These are phyloP conservation scores for Spondyliosoma cantharus DNA, from an alignment of 2,797 vertebrate species.

Conservation along the genomic window DNA sequence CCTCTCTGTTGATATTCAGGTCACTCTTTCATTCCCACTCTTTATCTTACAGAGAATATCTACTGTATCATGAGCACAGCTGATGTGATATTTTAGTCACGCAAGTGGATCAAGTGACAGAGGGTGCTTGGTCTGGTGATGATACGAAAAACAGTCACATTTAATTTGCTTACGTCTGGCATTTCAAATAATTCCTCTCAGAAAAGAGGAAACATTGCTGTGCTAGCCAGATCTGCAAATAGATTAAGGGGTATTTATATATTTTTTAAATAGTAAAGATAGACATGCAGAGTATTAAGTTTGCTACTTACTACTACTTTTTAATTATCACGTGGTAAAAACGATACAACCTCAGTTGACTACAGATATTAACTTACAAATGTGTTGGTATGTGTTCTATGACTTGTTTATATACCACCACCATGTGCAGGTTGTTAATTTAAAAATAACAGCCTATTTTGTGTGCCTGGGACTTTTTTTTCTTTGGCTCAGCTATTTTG, in stretches of 20 bases:
- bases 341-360: too few species aligned
- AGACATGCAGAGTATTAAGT: background rate
- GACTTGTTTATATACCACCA: too few species aligned
- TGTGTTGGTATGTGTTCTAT: too few species aligned
- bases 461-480: too few species aligned
- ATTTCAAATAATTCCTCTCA: constrained; percentile 51
- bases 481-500: background rate
- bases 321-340: too few species aligned
- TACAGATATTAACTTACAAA: too few species aligned
- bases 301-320: too few species aligned
- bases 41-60: constrained; percentile 59
- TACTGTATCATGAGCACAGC: constrained; percentile 54
- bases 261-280: background rate
- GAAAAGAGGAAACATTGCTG: constrained; percentile 20
- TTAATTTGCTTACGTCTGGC: constrained; percentile 42
- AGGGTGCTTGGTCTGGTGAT: constrained; percentile 48
- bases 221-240: background rate
- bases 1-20: constrained; percentile 66
- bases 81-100: constrained; percentile 69
- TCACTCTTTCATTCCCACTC: constrained; percentile 60
- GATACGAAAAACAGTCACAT: constrained; percentile 58
- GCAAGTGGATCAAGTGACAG: constrained; percentile 65
- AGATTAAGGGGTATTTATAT: background rate
- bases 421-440: too few species aligned
- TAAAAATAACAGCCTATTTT: too few species aligned